Percentiles rank a stretch among this genome's conserved stretches.
Conservation (phyloP, 2,797 vertebrate genomes). For the Merluccius polli region DNA sequence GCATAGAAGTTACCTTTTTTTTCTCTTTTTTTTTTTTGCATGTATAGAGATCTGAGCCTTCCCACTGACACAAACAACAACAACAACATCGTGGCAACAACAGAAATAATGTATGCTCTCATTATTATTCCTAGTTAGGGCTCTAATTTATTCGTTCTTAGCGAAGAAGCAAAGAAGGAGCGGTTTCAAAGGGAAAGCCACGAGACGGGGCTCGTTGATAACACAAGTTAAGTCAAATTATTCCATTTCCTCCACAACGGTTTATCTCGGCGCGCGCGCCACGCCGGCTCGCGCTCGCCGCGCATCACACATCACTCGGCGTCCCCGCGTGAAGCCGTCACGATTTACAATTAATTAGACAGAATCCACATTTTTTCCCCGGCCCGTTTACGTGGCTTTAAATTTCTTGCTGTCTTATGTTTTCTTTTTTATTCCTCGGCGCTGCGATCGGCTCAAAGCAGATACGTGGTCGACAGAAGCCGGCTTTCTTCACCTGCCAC, state of each 20-base stretch:
- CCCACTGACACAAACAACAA: conserved; percentile 70
- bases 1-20: conserved; percentile 69
- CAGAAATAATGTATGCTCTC: conserved; percentile 70
- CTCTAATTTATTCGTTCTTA: conserved; percentile 75
- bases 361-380: conserved; percentile 46
- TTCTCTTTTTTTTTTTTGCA: conserved; percentile 54
- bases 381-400: conserved; percentile 42
- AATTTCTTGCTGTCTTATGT: too few species aligned
- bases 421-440: conserved; percentile 27
- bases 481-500: conserved; percentile 34
- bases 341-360: conserved; percentile 65
- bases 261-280: not conserved
- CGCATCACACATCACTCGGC: conserved; percentile 44
- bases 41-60: conserved; percentile 71
- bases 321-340: conserved; percentile 45
- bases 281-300: too few species aligned
- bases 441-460: conserved; percentile 58
- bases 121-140: conserved; percentile 74
- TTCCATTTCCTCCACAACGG: conserved; percentile 51
- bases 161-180: conserved; percentile 50
- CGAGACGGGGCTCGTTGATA: conserved; percentile 67
- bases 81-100: conserved; percentile 61
- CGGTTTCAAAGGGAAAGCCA: conserved; percentile 71
- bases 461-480: conserved; percentile 30
- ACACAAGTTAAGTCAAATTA: conserved; percentile 68